These are phyloP conservation scores for Cantharis rustica DNA, from an alignment of 2,888 invertebrate genomes.

Conservation along the genomic window DNA sequence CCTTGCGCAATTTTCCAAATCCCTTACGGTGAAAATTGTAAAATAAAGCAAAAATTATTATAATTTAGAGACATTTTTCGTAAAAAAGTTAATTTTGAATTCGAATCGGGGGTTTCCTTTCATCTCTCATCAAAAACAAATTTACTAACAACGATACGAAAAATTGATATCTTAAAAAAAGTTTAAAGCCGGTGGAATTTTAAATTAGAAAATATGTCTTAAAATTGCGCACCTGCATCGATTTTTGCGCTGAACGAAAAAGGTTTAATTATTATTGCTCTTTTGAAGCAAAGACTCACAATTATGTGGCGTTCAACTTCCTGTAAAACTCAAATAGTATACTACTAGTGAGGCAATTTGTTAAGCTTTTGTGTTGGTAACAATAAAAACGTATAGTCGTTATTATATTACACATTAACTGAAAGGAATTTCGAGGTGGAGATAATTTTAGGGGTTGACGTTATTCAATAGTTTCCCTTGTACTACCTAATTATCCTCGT, in stretches of 20 bases:
- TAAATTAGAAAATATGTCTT: neutral
- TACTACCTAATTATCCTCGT: constrained; percentile 11
- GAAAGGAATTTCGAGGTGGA: constrained; percentile 9
- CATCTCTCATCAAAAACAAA: neutral
- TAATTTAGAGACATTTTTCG: neutral
- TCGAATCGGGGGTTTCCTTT: neutral
- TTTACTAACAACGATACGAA: neutral
- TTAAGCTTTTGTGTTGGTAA: neutral
- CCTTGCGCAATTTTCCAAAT: neutral
- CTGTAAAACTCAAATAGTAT: neutral
- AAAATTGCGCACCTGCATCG: neutral
- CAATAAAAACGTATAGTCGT: neutral
- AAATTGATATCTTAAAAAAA: neutral
- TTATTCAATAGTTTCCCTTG: constrained; percentile 13
- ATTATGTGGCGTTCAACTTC: neutral
- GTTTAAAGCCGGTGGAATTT: neutral
- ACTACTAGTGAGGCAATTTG: neutral
- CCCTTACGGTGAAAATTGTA: neutral
- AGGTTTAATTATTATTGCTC: neutral
- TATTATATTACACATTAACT: neutral
- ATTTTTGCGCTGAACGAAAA: neutral
- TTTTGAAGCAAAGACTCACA: neutral
- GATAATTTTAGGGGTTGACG: constrained; percentile 6
- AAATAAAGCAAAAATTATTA: neutral
- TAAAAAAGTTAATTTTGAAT: neutral